A percentile compares a stretch with the other conserved stretches of the same genome.
These are phyloP conservation scores for Meiosimyza decipiens DNA, from an alignment of 2,888 invertebrate species.

Conservation along the genomic window DNA sequence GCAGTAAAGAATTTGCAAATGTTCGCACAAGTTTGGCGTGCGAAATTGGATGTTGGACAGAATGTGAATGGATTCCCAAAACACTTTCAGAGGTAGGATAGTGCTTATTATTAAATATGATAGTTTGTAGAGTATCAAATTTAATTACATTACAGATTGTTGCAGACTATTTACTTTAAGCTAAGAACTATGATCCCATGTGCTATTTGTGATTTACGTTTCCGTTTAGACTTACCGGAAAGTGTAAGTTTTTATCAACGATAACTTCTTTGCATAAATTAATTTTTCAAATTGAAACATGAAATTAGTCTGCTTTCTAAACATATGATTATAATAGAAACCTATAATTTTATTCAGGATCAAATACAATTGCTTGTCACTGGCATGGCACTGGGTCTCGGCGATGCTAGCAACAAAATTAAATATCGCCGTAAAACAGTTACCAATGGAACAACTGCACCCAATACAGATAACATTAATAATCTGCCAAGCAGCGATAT, in stretches of 20 bases:
- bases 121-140: neutral
- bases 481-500: slow-evolving; percentile 43
- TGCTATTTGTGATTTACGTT: slow-evolving; percentile 82
- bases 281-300: neutral
- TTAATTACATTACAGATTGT: slow-evolving; percentile 58
- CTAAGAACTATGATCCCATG: slow-evolving; percentile 88
- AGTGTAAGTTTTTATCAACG: slow-evolving; percentile 69
- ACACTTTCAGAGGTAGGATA: slow-evolving; percentile 68
- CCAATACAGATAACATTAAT: slow-evolving; percentile 26
- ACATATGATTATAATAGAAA: neutral
- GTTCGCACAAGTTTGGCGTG: slow-evolving; percentile 86
- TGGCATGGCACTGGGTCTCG: slow-evolving; percentile 84
- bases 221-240: slow-evolving; percentile 88
- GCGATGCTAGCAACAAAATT: slow-evolving; percentile 69
- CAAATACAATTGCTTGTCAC: slow-evolving; percentile 77
- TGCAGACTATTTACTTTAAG: slow-evolving; percentile 88
- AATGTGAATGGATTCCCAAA: slow-evolving; percentile 70
- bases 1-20: slow-evolving; percentile 80
- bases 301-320: neutral
- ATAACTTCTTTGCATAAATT: neutral
- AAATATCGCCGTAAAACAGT: slow-evolving; percentile 64
- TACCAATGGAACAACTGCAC: slow-evolving; percentile 35
- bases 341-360: slow-evolving; percentile 64
- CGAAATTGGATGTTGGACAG: slow-evolving; percentile 70
- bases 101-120: no score